phyloP scores from a whole-genome alignment of 2,888 invertebrate species.

The Frankliniella intonsa region DNA sequence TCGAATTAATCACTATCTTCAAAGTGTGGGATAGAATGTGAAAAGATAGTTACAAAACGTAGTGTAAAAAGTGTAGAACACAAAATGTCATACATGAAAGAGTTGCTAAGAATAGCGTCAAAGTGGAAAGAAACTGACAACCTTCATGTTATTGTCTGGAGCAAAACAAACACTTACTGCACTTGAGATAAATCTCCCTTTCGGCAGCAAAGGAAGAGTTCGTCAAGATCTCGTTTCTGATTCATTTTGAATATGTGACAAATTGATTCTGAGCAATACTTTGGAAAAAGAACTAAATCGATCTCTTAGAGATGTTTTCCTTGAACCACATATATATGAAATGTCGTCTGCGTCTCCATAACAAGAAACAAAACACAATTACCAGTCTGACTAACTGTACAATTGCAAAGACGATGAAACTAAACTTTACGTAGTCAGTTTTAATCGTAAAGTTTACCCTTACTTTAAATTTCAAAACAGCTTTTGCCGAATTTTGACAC shows the following conservation, averaged over 20 bases:
- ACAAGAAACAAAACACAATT: neutral
- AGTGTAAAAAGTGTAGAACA: no score
- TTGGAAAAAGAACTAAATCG: neutral
- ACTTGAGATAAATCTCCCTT: slow-evolving; percentile 2
- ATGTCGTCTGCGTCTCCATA: slow-evolving; percentile 16
- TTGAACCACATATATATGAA: neutral
- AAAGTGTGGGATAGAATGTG: no score
- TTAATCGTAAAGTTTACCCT: no score
- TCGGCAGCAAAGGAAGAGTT: slow-evolving; percentile 19
- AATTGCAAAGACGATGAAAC: no score
- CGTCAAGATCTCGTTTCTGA: neutral
- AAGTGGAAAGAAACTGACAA: neutral
- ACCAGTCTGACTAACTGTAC: neutral
- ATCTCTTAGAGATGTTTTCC: neutral
- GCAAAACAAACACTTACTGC: slow-evolving; percentile 27
- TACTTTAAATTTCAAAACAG: no score
- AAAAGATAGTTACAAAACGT: no score
- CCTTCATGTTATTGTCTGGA: neutral
- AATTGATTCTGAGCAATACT: neutral
- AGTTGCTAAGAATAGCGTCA: no score
- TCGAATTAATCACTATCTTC: neutral
- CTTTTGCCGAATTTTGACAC: no score
- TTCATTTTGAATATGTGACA: neutral
- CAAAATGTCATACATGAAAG: no score
- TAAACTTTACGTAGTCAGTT: no score